A percentile compares a stretch with the other conserved stretches of the same genome.
Evolutionary conservation across 2,113 vertebrate species (phyloP).

Genomic region (Equus przewalskii): DNA sequence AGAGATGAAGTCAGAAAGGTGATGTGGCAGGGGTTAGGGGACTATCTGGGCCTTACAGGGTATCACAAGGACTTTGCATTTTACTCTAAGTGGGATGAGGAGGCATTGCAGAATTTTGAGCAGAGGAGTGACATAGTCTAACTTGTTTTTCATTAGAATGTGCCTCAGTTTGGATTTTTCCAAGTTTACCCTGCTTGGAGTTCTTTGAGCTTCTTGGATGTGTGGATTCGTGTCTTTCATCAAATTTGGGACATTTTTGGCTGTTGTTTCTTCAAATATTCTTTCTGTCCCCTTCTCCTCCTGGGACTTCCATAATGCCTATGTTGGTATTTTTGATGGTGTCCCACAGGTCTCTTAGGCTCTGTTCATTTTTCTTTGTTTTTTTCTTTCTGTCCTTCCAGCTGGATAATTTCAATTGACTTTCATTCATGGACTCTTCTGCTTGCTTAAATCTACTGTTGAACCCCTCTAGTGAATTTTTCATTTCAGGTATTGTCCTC

Average conservation of each 20-base stretch:
- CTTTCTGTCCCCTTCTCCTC: neutral
- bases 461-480: neutral
- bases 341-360: neutral
- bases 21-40: neutral
- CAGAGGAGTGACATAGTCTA: neutral
- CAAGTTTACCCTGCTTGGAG: neutral
- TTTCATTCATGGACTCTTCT: neutral
- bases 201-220: neutral
- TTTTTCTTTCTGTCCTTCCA: neutral
- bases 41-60: neutral
- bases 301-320: neutral
- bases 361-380: neutral
- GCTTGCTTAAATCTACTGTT: neutral
- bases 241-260: neutral
- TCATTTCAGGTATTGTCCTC: neutral
- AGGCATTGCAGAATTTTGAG: neutral
- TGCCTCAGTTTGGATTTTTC: neutral
- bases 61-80: neutral
- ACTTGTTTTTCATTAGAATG: neutral
- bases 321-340: neutral
- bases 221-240: neutral
- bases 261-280: neutral
- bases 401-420: neutral
- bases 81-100: neutral
- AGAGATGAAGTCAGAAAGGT: neutral